Conservation (phyloP, 2,797 vertebrate genomes). For the Natrix natrix region DNA sequence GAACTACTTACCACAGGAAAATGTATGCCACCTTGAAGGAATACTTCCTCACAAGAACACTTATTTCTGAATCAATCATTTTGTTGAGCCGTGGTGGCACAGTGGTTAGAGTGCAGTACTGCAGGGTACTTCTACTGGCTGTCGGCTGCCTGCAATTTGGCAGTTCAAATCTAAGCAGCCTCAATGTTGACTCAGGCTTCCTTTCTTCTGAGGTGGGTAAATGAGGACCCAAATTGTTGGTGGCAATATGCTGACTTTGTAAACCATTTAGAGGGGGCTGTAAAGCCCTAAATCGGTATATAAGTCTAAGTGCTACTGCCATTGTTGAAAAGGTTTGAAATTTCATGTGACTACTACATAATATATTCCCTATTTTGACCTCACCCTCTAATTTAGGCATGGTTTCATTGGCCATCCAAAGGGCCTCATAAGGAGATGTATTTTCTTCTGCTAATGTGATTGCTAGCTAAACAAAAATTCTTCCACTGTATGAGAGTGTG, state of each 20-base stretch:
- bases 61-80: not conserved
- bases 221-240: too few relatives aligned
- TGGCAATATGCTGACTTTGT: too few relatives aligned
- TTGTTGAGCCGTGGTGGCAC: not conserved
- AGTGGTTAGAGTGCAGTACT: too few relatives aligned
- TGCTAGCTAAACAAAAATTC: not conserved
- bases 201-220: too few relatives aligned
- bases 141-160: too few relatives aligned
- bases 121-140: too few relatives aligned
- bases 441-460: not conserved
- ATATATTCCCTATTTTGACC: not conserved
- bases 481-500: fast-evolving
- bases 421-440: conserved; percentile 23
- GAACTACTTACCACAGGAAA: not conserved
- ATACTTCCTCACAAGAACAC: not conserved
- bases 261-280: too few relatives aligned
- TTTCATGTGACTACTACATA: not conserved
- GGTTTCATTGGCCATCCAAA: not conserved
- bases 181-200: too few relatives aligned
- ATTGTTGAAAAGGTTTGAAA: not conserved
- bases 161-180: too few relatives aligned
- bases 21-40: not conserved
- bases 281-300: too few relatives aligned
- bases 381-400: not conserved
- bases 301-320: too few relatives aligned